These are phyloP conservation scores for Euwallacea similis DNA, from an alignment of 1,140 invertebrate genomes.

Conservation along the genomic window DNA sequence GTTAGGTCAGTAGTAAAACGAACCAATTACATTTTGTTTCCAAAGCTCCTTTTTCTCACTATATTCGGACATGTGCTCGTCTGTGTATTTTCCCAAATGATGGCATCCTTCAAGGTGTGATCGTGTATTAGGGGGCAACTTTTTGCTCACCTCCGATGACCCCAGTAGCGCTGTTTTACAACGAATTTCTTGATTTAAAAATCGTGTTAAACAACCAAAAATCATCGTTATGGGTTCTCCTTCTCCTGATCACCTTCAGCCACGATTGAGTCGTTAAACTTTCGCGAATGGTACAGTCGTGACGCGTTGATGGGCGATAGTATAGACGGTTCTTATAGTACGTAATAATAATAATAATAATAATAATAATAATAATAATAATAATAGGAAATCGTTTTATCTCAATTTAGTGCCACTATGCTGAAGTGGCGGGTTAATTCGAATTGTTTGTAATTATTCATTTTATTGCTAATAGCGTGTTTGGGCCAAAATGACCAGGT, in stretches of 20 bases:
- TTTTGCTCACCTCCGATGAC: slow-evolving; percentile 32
- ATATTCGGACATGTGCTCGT: slow-evolving; percentile 42
- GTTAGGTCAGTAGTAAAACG: slow-evolving; percentile 19
- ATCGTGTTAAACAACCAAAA: background rate
- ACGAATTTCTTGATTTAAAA: background rate
- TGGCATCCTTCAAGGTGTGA: slow-evolving; percentile 35
- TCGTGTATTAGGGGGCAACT: slow-evolving; percentile 27
- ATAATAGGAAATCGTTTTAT: too few species aligned
- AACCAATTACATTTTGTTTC: slow-evolving; percentile 12
- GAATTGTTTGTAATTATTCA: too few species aligned
- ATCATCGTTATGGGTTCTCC: background rate
- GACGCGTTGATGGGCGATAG: too few species aligned
- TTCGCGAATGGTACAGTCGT: background rate
- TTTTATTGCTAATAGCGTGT: too few species aligned
- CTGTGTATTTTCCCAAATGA: slow-evolving; percentile 35
- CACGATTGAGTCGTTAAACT: background rate
- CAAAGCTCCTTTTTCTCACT: slow-evolving; percentile 24
- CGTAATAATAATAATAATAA: too few species aligned
- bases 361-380: too few species aligned
- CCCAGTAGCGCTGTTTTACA: too few species aligned
- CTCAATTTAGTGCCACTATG: too few species aligned
- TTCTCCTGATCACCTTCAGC: slow-evolving; percentile 12
- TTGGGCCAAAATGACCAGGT: too few species aligned
- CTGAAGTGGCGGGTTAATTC: too few species aligned
- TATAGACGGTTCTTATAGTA: too few species aligned